A percentile compares a stretch with the other conserved stretches of the same genome.
These are phyloP conservation scores for Perccottus glenii DNA, from an alignment of 2,113 vertebrate species.

Conservation along the genomic window DNA sequence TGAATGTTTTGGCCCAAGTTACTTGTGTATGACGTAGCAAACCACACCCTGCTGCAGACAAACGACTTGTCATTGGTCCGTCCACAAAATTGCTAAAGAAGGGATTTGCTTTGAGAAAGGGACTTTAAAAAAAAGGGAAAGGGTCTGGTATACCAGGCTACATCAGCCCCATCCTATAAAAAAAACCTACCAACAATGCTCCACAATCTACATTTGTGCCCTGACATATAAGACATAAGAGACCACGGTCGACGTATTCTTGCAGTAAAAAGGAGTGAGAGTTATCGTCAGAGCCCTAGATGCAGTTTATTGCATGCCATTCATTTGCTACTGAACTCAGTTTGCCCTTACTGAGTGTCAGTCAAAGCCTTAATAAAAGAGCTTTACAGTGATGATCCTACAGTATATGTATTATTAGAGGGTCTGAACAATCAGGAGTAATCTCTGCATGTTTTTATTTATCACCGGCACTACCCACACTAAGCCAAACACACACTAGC, in stretches of 20 bases:
- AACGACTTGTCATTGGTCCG: too few relatives aligned
- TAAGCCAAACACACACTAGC: constrained; percentile 9
- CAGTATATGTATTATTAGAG: too few relatives aligned
- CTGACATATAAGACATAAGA: too few relatives aligned
- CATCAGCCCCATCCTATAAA: constrained; percentile 31
- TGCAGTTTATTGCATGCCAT: constrained; percentile 38
- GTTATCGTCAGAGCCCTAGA: constrained; percentile 22
- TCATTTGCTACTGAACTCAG: constrained; percentile 52
- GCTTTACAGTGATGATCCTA: constrained; percentile 37
- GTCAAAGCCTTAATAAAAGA: constrained; percentile 41
- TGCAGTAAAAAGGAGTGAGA: constrained; percentile 48
- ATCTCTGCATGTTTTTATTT: too few relatives aligned
- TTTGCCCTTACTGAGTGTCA: constrained; percentile 49
- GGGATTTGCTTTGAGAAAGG: too few relatives aligned
- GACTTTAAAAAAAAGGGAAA: too few relatives aligned
- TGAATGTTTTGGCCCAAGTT: too few relatives aligned
- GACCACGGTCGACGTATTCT: constrained; percentile 49
- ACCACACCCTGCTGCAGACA: too few relatives aligned
- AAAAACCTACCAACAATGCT: constrained; percentile 26
- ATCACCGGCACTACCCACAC: too few relatives aligned
- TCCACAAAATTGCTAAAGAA: too few relatives aligned
- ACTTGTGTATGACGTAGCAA: too few relatives aligned
- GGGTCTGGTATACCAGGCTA: not conserved
- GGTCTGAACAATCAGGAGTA: too few relatives aligned
- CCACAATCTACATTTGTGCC: constrained; percentile 9